Evolutionary conservation across 2,888 invertebrate genomes (phyloP).

Genomic region (Sminthurides aquaticus): DNA sequence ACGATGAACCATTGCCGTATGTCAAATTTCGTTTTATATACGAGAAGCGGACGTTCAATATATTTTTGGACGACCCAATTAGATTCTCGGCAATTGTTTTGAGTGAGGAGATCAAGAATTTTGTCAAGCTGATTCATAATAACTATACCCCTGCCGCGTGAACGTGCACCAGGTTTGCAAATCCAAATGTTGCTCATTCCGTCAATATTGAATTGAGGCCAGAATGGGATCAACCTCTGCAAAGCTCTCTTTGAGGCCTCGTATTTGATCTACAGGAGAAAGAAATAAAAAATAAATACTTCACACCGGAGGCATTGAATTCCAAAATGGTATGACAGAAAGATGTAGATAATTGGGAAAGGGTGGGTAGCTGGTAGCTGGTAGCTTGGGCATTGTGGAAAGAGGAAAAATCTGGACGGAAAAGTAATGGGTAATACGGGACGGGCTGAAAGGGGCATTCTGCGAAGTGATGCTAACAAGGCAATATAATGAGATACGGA

Average conservation of each 20-base stretch:
- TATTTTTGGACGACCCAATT: conserved; percentile 88
- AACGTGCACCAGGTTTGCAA: conserved; percentile 87
- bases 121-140: conserved; percentile 78
- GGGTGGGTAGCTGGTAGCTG: too few species aligned
- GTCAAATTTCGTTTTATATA: conserved; percentile 88
- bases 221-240: conserved; percentile 60
- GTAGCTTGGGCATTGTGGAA: too few species aligned
- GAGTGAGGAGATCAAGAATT: conserved; percentile 63
- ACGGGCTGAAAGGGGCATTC: too few species aligned
- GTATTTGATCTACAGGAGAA: conserved; percentile 48
- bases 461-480: too few species aligned
- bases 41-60: conserved; percentile 79
- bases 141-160: conserved; percentile 81
- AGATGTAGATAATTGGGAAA: too few species aligned
- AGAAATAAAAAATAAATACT: too few species aligned
- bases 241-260: conserved; percentile 57
- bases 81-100: conserved; percentile 59
- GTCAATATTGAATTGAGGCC: conserved; percentile 78
- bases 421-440: too few species aligned
- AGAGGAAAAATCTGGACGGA: too few species aligned
- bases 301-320: too few species aligned
- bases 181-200: conserved; percentile 88
- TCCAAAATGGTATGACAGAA: too few species aligned
- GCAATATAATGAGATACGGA: too few species aligned
- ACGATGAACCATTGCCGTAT: conserved; percentile 93